phyloP scores from a whole-genome alignment of 2,888 invertebrate genomes.

The Steinernema hermaphroditum region DNA sequence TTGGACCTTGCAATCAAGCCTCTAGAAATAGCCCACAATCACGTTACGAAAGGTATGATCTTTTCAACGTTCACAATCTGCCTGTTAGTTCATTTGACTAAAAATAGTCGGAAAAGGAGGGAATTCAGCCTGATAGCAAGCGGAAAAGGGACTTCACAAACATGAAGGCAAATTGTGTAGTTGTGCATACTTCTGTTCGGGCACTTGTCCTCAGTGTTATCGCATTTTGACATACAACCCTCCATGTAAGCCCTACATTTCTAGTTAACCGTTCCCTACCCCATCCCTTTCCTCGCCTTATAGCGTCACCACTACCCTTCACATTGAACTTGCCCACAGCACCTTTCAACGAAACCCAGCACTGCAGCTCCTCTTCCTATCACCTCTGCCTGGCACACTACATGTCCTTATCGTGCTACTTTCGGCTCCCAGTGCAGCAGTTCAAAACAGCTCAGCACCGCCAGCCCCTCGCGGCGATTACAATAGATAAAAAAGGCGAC shows the following conservation, averaged over 20 bases:
- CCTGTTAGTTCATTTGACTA: neutral
- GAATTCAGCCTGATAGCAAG: too few species aligned
- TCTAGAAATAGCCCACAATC: neutral
- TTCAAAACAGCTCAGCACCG: neutral
- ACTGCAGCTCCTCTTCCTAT: neutral
- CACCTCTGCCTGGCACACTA: neutral
- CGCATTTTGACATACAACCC: too few species aligned
- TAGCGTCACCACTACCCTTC: too few species aligned
- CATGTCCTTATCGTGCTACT: neutral
- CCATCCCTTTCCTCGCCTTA: too few species aligned
- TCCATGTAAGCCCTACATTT: too few species aligned
- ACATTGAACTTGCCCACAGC: too few species aligned
- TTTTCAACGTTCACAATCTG: neutral
- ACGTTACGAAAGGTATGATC: neutral
- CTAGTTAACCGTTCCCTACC: too few species aligned
- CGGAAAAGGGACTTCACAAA: neutral
- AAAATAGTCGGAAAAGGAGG: too few species aligned
- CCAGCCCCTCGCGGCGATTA: neutral
- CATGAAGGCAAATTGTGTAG: neutral
- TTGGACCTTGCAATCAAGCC: neutral
- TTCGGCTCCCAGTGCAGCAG: neutral
- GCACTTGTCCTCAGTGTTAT: too few species aligned
- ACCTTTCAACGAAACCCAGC: neutral
- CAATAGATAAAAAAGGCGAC: neutral
- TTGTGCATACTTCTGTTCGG: too few species aligned